Evolutionary conservation across 2,113 vertebrate species (phyloP).

Genomic region (Pelecanoides urinatrix): DNA sequence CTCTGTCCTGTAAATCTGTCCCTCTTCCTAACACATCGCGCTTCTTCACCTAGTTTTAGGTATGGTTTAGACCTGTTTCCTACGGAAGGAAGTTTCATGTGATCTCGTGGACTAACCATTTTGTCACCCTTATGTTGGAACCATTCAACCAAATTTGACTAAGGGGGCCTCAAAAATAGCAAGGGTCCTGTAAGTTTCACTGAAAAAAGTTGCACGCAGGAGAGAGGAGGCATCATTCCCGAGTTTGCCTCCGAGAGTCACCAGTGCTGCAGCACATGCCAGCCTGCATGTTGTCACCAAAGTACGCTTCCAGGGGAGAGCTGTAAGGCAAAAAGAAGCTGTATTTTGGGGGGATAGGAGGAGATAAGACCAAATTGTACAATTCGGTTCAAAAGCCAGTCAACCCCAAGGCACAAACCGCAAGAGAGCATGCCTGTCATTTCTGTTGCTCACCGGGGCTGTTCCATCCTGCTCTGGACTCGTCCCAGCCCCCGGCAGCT

Average conservation of each 20-base stretch:
- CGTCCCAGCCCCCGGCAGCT: not conserved
- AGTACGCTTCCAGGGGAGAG: not conserved
- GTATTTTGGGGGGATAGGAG: not conserved
- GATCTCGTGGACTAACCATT: not conserved
- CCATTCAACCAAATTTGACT: not conserved
- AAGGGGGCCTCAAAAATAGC: not conserved
- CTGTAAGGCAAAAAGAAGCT: not conserved
- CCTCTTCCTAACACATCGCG: not conserved
- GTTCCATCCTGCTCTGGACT: not conserved
- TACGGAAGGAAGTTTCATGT: not conserved
- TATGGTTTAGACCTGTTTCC: not conserved
- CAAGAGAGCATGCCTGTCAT: not conserved
- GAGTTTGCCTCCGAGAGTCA: not conserved
- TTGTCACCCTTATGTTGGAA: not conserved
- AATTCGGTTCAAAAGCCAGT: not conserved
- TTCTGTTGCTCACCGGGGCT: not conserved
- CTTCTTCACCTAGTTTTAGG: not conserved
- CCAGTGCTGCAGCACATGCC: not conserved
- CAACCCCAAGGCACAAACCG: not conserved
- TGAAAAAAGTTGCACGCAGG: rapidly evolving
- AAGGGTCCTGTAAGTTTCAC: not conserved
- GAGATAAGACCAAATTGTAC: rapidly evolving
- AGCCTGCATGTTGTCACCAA: not conserved
- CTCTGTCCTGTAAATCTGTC: not conserved
- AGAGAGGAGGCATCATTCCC: not conserved